Percentiles rank a stretch among this genome's conserved stretches.
Evolutionary conservation across 2,113 vertebrate species (phyloP).

Genomic region (Oreotrochilus melanogaster): DNA sequence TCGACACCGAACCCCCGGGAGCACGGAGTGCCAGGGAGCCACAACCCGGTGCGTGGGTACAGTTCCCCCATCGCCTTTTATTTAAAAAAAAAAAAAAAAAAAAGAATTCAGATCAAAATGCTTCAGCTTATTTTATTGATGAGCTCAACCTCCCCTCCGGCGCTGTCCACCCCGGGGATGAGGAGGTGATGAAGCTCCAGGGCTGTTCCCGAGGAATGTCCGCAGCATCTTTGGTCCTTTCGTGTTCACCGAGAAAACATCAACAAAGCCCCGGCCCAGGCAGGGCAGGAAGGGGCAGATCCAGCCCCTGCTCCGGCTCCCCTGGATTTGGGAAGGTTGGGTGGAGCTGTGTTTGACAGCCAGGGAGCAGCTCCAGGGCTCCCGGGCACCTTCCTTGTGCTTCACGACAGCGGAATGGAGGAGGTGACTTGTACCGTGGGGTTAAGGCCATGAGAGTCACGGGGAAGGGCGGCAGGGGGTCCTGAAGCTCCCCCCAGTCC

Average conservation of each 20-base stretch:
- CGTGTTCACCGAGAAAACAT: fast-evolving
- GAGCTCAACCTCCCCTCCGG: neutral
- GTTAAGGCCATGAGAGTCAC: neutral
- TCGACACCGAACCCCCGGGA: too few species aligned
- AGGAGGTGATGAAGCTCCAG: too few species aligned
- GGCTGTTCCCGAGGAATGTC: neutral
- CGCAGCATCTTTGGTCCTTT: slow-evolving; percentile 70
- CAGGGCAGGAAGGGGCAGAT: too few species aligned
- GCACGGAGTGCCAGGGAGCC: too few species aligned
- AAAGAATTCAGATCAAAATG: neutral
- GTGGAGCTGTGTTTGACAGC: too few species aligned
- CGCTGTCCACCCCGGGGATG: too few species aligned
- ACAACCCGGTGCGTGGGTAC: too few species aligned
- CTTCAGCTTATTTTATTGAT: slow-evolving; percentile 41
- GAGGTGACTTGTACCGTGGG: neutral
- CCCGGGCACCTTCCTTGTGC: neutral
- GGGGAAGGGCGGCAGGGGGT: fast-evolving
- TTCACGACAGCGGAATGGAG: slow-evolving; percentile 5
- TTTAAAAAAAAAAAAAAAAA: neutral
- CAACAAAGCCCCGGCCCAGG: neutral
- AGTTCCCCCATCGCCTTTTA: neutral
- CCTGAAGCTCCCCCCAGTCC: neutral
- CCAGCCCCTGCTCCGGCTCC: too few species aligned
- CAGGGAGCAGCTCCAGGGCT: too few species aligned
- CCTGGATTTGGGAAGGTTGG: too few species aligned